Conservation (phyloP, 2,113 vertebrate genomes). For the Syrmaticus mikado region DNA sequence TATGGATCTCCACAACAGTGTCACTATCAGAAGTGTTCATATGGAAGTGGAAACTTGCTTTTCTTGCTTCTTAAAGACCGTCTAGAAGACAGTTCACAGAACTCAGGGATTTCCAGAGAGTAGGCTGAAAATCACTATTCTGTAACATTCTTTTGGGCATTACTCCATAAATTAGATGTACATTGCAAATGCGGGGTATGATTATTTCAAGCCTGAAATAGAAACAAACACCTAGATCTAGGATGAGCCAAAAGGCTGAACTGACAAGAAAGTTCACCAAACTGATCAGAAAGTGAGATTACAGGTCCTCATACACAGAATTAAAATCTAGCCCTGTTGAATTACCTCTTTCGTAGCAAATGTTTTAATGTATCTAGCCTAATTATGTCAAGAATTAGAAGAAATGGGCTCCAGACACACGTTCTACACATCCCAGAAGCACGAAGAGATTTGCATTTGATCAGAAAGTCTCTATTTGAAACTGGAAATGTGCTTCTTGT, state of each 20-base stretch:
- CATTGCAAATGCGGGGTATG: background rate
- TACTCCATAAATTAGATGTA: background rate
- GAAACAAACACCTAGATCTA: background rate
- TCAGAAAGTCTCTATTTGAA: background rate
- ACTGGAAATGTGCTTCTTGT: background rate
- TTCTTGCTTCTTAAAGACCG: background rate
- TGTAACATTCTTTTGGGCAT: background rate
- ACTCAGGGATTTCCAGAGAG: background rate
- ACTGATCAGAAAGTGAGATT: background rate
- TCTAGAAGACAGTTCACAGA: background rate
- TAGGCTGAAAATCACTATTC: background rate
- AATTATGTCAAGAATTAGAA: background rate
- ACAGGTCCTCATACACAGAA: background rate
- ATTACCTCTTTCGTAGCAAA: background rate
- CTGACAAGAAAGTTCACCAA: background rate
- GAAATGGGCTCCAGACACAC: background rate
- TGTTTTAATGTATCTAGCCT: background rate
- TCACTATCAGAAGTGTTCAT: background rate
- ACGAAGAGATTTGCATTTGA: background rate
- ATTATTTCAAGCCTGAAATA: background rate
- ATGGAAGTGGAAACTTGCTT: background rate
- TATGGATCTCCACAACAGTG: accelerated
- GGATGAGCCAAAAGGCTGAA: background rate
- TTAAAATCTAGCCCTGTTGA: background rate
- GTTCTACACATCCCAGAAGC: background rate